Evolutionary conservation across 2,797 vertebrate genomes (phyloP).

Genomic region (Eptatretus atami): DNA sequence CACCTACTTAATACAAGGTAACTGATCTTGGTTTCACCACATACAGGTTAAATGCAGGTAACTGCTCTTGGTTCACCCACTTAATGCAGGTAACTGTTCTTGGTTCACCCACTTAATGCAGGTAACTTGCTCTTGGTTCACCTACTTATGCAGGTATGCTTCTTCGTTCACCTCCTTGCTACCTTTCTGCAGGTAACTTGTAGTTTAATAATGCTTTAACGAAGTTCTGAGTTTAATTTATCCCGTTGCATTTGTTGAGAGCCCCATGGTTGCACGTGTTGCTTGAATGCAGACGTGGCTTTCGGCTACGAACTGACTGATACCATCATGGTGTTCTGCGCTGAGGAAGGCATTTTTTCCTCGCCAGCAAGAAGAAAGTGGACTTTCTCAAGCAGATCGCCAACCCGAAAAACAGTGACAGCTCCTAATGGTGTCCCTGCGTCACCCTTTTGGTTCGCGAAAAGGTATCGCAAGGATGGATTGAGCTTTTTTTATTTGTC

Average conservation of each 20-base stretch:
- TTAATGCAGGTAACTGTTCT: no score
- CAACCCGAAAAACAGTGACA: conserved; percentile 43
- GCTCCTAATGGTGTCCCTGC: conserved; percentile 43
- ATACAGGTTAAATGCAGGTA: no score
- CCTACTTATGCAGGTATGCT: conserved; percentile 39
- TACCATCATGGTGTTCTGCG: conserved; percentile 80
- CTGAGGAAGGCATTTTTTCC: conserved; percentile 51
- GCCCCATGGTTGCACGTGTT: not conserved
- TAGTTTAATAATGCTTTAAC: no score
- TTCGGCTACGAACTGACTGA: conserved; percentile 62
- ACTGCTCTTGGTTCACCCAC: no score
- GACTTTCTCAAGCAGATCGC: conserved; percentile 78
- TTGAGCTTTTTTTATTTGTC: no score
- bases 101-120: no score
- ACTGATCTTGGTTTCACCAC: no score
- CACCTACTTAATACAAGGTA: no score
- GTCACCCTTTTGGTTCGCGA: conserved; percentile 49
- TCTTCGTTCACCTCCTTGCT: not conserved
- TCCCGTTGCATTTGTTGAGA: no score
- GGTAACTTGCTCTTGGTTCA: conserved; percentile 23
- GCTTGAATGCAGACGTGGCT: conserved; percentile 44
- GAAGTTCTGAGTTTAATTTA: no score
- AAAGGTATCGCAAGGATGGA: conserved; percentile 23
- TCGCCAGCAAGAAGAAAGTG: conserved; percentile 84
- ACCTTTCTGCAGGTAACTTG: no score